Evolutionary conservation across 1,140 invertebrate species (phyloP).

Genomic region (Temnothorax nylanderi): DNA sequence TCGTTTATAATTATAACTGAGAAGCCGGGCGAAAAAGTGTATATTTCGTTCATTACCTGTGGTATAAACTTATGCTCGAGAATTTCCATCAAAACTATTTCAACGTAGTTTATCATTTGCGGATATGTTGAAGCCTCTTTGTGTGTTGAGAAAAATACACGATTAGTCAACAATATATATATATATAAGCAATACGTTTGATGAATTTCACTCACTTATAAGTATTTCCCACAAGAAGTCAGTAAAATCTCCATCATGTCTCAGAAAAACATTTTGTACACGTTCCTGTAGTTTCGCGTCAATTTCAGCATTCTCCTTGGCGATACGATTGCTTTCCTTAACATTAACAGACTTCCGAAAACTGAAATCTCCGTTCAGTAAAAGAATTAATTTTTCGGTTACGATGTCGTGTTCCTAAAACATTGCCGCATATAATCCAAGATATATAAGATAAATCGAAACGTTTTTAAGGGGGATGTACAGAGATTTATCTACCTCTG

Average conservation of each 20-base stretch:
- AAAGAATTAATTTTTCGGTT: constrained; percentile 66
- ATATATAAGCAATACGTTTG: not conserved
- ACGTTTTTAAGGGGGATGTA: not conserved
- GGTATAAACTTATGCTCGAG: constrained; percentile 36
- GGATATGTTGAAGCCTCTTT: constrained; percentile 66
- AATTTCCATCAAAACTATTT: constrained; percentile 74
- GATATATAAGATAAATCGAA: constrained; percentile 4
- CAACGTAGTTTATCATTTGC: constrained; percentile 75
- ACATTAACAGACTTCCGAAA: constrained; percentile 40
- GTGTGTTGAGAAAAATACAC: not conserved
- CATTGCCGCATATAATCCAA: constrained; percentile 14
- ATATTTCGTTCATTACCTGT: constrained; percentile 57
- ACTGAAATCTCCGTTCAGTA: constrained; percentile 75
- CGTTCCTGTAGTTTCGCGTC: constrained; percentile 69
- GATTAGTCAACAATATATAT: not conserved
- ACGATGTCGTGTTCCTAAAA: constrained; percentile 69
- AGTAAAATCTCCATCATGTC: constrained; percentile 79
- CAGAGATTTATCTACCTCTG: constrained; percentile 65
- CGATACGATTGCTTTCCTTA: constrained; percentile 10
- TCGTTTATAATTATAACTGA: not conserved
- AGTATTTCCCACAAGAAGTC: constrained; percentile 80
- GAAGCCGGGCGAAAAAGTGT: not conserved
- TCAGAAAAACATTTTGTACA: constrained; percentile 66
- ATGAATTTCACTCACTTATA: constrained; percentile 68
- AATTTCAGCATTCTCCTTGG: constrained; percentile 61